A percentile compares a stretch with the other conserved stretches of the same genome.
Conservation (phyloP, 2,113 vertebrate genomes). For the Naja naja region DNA sequence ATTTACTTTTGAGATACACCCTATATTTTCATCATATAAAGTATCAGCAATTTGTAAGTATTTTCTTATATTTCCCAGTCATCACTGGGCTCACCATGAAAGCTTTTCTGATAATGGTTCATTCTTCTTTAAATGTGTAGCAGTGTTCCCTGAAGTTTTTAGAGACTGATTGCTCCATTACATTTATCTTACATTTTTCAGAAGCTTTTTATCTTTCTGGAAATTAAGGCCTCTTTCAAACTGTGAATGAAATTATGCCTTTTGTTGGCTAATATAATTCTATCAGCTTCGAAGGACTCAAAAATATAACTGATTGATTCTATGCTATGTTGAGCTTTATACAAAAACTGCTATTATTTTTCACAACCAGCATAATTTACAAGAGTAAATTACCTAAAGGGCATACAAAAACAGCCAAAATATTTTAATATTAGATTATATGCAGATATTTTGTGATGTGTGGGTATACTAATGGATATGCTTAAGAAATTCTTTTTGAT, state of each 20-base stretch:
- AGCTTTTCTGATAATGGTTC: conserved; percentile 29
- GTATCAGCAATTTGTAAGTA: conserved; percentile 39
- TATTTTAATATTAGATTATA: neutral
- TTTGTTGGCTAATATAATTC: conserved; percentile 16
- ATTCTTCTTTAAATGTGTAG: conserved; percentile 1
- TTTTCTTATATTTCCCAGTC: conserved; percentile 7
- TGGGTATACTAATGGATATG: neutral
- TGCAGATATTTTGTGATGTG: neutral
- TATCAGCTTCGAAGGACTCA: conserved; percentile 25
- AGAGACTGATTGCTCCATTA: neutral
- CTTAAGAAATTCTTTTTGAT: neutral
- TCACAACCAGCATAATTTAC: neutral
- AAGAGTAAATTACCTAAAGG: neutral
- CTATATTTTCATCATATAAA: conserved; percentile 38
- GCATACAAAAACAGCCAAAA: neutral
- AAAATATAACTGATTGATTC: conserved; percentile 7
- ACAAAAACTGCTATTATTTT: conserved; percentile 21
- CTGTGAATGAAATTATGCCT: neutral
- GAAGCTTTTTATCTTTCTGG: conserved; percentile 39
- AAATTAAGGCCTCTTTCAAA: conserved; percentile 24
- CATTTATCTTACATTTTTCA: conserved; percentile 28
- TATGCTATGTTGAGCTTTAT: conserved; percentile 19
- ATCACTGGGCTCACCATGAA: conserved; percentile 28
- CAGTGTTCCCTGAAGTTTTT: conserved; percentile 3
- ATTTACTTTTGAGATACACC: conserved; percentile 47